Conservation (phyloP, 1,140 invertebrate species). For the Delia radicum region DNA sequence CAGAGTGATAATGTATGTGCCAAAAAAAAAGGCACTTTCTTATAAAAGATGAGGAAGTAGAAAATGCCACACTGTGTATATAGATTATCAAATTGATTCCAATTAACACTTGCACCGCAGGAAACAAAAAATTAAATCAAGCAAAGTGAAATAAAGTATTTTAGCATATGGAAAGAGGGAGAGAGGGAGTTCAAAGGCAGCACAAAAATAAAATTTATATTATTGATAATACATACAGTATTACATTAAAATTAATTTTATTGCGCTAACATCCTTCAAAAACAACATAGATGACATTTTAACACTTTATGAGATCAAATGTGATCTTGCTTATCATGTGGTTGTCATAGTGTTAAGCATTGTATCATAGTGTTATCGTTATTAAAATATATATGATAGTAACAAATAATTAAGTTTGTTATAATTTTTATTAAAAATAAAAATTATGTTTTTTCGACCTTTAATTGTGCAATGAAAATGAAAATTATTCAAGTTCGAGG, state of each 20-base stretch:
- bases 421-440: too few relatives aligned
- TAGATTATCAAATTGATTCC: conserved; percentile 56
- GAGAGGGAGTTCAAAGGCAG: too few relatives aligned
- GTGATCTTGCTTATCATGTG: too few relatives aligned
- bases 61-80: conserved; percentile 16
- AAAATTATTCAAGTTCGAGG: too few relatives aligned
- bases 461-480: too few relatives aligned
- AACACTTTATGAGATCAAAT: background rate
- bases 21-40: background rate
- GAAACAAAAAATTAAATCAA: conserved; percentile 10
- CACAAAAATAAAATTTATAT: background rate
- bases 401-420: too few relatives aligned
- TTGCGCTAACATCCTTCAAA: background rate
- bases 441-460: too few relatives aligned
- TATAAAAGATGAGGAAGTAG: background rate
- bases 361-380: too few relatives aligned
- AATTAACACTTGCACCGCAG: conserved; percentile 55
- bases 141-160: background rate
- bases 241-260: conserved; percentile 20
- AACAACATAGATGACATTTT: background rate
- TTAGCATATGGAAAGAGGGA: background rate
- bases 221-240: background rate
- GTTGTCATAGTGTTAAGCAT: too few relatives aligned
- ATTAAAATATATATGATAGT: too few relatives aligned
- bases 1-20: background rate